Conservation (phyloP, 2,797 vertebrate genomes). For the Eurystomus glaucurus region DNA sequence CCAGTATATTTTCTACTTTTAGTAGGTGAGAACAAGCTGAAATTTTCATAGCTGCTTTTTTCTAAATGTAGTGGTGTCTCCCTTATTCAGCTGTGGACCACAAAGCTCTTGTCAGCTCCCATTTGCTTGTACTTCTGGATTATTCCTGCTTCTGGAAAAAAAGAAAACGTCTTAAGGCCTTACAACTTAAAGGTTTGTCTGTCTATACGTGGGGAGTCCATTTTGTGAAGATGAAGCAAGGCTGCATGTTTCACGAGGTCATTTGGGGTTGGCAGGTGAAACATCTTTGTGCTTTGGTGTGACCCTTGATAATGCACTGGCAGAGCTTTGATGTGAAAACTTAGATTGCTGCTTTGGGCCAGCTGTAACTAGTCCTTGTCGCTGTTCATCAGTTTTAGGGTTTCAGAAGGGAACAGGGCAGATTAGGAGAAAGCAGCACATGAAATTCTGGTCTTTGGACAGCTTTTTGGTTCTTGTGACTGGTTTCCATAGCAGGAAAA, state of each 20-base stretch:
- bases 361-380: background rate
- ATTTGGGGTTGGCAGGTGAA: background rate
- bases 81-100: background rate
- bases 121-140: background rate
- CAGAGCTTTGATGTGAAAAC: constrained; percentile 24
- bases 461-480: constrained; percentile 58
- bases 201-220: accelerated
- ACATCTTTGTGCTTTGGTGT: background rate
- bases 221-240: background rate
- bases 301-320: background rate
- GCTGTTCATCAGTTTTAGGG: constrained; percentile 9
- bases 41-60: background rate
- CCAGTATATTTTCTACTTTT: background rate
- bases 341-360: constrained; percentile 17
- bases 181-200: background rate
- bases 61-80: background rate
- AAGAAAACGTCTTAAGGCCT: background rate
- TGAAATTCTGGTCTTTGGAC: background rate
- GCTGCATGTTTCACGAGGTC: background rate
- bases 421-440: constrained; percentile 41
- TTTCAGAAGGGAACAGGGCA: constrained; percentile 37
- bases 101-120: background rate
- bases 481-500: constrained; percentile 57
- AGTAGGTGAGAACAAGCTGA: background rate
- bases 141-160: background rate